phyloP scores from a whole-genome alignment of 2,888 invertebrate genomes.

The Acleris emargana region DNA sequence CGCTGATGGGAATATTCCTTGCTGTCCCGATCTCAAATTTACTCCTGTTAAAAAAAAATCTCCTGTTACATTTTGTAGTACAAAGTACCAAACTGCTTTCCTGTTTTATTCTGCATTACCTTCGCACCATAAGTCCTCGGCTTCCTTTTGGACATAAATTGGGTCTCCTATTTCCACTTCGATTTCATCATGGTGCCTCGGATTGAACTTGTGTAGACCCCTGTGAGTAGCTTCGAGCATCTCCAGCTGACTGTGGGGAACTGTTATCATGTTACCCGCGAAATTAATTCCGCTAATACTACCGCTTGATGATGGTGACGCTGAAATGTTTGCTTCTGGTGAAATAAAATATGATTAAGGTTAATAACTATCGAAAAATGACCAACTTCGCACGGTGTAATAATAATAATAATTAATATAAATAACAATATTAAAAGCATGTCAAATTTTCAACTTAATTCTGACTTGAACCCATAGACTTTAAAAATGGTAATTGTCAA shows the following conservation, averaged over 20 bases:
- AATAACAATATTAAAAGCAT: too few species aligned
- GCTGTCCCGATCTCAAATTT: constrained; percentile 95
- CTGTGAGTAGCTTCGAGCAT: constrained; percentile 97
- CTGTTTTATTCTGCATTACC: constrained; percentile 80
- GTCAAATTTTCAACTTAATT: neutral
- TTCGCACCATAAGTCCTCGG: constrained; percentile 99
- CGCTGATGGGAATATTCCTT: constrained; percentile 98
- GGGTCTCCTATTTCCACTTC: constrained; percentile 99
- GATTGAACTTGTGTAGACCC: constrained; percentile 97
- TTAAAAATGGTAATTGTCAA: neutral
- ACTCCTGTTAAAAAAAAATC: constrained; percentile 86
- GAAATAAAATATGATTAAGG: neutral
- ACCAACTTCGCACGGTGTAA: neutral
- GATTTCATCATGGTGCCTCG: constrained; percentile 97
- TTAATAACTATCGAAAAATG: constrained; percentile 1
- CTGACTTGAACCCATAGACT: too few species aligned
- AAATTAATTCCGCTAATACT: constrained; percentile 82
- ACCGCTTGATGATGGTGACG: constrained; percentile 85
- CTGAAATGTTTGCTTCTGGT: constrained; percentile 55
- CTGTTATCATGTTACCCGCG: constrained; percentile 86
- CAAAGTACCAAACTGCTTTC: neutral
- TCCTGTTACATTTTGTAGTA: neutral
- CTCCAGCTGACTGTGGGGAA: constrained; percentile 91
- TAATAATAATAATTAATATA: too few species aligned
- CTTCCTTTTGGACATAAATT: constrained; percentile 97